These are phyloP conservation scores for Abscondita cerata DNA, from an alignment of 2,888 invertebrate species.

Conservation along the genomic window DNA sequence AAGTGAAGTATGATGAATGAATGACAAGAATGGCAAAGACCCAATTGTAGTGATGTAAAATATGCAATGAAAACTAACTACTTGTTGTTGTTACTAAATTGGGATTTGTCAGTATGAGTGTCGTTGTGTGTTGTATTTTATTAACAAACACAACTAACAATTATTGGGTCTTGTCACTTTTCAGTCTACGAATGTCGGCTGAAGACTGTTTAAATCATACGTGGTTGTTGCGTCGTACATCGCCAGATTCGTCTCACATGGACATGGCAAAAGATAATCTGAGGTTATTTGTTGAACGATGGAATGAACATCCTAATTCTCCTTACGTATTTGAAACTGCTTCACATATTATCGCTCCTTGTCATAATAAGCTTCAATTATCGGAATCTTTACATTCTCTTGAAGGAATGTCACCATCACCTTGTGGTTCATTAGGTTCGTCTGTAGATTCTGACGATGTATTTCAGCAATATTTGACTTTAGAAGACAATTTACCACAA, in stretches of 20 bases:
- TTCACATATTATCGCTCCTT: slow-evolving; percentile 68
- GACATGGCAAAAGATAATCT: slow-evolving; percentile 85
- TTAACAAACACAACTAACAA: slow-evolving; percentile 19
- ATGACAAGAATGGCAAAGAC: slow-evolving; percentile 38
- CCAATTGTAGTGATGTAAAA: slow-evolving; percentile 36
- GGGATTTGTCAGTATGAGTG: slow-evolving; percentile 45
- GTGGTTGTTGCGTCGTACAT: slow-evolving; percentile 75
- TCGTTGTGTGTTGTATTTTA: slow-evolving; percentile 17
- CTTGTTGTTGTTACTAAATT: slow-evolving; percentile 52
- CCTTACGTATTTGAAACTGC: slow-evolving; percentile 82
- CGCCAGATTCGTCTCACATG: slow-evolving; percentile 58
- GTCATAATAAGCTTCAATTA: slow-evolving; percentile 57
- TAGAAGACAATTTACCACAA: slow-evolving; percentile 30
- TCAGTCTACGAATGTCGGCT: slow-evolving; percentile 84
- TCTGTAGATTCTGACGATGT: slow-evolving; percentile 66
- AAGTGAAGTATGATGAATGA: slow-evolving; percentile 9
- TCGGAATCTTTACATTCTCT: slow-evolving; percentile 60
- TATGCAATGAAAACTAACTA: slow-evolving; percentile 24
- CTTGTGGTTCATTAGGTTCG: slow-evolving; percentile 77
- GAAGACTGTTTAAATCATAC: slow-evolving; percentile 84
- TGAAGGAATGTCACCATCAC: slow-evolving; percentile 80
- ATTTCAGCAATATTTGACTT: slow-evolving; percentile 35
- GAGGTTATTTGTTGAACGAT: slow-evolving; percentile 82
- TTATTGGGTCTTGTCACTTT: slow-evolving; percentile 56
- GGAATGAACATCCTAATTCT: slow-evolving; percentile 89